Conservation (phyloP, 2,888 invertebrate genomes). For the Erebia epiphron region DNA sequence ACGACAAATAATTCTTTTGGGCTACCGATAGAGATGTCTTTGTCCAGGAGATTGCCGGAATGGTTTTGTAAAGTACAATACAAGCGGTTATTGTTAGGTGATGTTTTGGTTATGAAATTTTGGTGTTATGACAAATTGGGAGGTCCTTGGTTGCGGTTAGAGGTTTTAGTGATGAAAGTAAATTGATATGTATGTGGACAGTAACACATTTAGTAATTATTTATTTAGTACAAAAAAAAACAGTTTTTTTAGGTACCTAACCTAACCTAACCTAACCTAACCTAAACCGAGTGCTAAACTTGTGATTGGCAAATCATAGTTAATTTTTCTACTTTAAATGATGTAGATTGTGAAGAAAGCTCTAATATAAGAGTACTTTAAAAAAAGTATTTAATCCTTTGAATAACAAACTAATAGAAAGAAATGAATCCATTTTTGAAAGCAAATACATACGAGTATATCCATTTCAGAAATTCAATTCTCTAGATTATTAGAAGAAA, state of each 20-base stretch:
- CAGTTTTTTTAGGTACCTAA: neutral
- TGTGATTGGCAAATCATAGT: neutral
- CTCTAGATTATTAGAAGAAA: slow-evolving; percentile 23
- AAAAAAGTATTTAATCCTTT: neutral
- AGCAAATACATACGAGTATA: slow-evolving; percentile 48
- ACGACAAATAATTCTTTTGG: slow-evolving; percentile 72
- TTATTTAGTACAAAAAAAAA: too few species aligned
- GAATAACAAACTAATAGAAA: neutral
- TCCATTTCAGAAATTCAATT: neutral
- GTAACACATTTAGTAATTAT: neutral
- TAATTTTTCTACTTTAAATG: too few species aligned
- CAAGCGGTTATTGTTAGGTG: slow-evolving; percentile 61
- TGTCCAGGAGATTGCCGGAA: slow-evolving; percentile 70
- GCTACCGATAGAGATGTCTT: slow-evolving; percentile 79
- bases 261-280: too few species aligned
- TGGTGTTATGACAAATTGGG: slow-evolving; percentile 79
- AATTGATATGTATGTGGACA: neutral
- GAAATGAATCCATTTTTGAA: neutral
- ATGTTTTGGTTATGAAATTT: slow-evolving; percentile 78
- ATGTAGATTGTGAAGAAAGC: too few species aligned
- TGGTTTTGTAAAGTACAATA: slow-evolving; percentile 70
- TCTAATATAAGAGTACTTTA: too few species aligned
- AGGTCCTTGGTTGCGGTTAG: slow-evolving; percentile 48
- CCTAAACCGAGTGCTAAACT: neutral
- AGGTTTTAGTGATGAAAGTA: slow-evolving; percentile 61